Evolutionary conservation across 2,113 vertebrate species (phyloP).

Genomic region (Mesitornis unicolor): DNA sequence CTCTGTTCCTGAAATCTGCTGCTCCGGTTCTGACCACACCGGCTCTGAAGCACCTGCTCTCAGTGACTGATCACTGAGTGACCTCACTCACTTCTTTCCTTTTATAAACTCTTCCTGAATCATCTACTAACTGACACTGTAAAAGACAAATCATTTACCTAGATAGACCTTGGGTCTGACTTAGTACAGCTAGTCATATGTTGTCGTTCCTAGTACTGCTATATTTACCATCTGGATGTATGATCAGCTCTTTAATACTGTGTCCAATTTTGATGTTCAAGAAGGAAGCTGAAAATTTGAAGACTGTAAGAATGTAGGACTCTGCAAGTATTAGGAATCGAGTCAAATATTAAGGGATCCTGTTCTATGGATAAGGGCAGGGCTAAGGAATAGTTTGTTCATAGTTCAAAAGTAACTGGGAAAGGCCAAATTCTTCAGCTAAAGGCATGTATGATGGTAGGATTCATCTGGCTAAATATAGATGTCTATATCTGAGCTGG

Average conservation of each 20-base stretch:
- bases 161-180: neutral
- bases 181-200: neutral
- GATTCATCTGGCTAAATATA: constrained; percentile 1
- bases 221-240: neutral
- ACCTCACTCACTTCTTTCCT: neutral
- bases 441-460: neutral
- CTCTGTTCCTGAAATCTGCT: too few relatives aligned
- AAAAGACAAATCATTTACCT: neutral
- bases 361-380: neutral
- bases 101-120: neutral
- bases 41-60: too few relatives aligned
- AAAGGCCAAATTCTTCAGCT: neutral
- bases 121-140: neutral
- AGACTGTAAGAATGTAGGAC: neutral
- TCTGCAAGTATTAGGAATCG: neutral
- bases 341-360: neutral
- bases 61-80: too few relatives aligned
- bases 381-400: neutral
- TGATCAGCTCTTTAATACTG: neutral
- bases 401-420: neutral
- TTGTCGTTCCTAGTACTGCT: neutral
- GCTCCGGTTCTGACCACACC: too few relatives aligned
- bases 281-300: neutral
- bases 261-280: neutral
- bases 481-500: neutral